Percentiles rank a stretch among this genome's conserved stretches.
Evolutionary conservation across 2,888 invertebrate species (phyloP).

Genomic region (Acronicta psi): DNA sequence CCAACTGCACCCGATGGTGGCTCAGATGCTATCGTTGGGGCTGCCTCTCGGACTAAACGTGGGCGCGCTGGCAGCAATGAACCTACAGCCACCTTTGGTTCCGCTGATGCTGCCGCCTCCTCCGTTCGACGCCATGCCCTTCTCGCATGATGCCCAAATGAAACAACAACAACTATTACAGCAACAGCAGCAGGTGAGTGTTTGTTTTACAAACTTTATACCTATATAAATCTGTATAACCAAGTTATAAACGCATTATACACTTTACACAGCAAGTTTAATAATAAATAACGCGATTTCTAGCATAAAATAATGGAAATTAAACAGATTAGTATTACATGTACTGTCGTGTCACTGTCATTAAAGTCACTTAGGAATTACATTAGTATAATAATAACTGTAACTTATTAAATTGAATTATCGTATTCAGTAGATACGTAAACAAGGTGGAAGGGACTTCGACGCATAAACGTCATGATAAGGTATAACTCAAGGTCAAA

Average conservation of each 20-base stretch:
- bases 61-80: conserved; percentile 97
- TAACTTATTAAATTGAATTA: conserved; percentile 31
- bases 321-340: conserved; percentile 35
- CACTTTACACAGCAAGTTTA: conserved; percentile 10
- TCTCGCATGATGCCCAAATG: conserved; percentile 89
- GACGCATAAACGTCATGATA: no score
- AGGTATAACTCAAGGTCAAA: no score
- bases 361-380: conserved; percentile 23
- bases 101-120: conserved; percentile 96
- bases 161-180: conserved; percentile 93
- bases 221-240: background rate
- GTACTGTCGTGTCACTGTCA: conserved; percentile 24
- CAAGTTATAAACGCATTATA: conserved; percentile 6
- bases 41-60: conserved; percentile 94
- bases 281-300: conserved; percentile 4
- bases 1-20: conserved; percentile 97
- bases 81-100: conserved; percentile 97
- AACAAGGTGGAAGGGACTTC: no score
- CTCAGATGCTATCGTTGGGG: conserved; percentile 95
- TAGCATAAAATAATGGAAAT: conserved; percentile 29
- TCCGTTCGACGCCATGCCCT: conserved; percentile 91
- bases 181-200: conserved; percentile 91
- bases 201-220: conserved; percentile 1
- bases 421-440: conserved; percentile 15
- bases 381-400: conserved; percentile 25